A percentile compares a stretch with the other conserved stretches of the same genome.
These are phyloP conservation scores for Halisarca cf. caerulea DNA, from an alignment of 37 sponge, comb jelly and placozoan species.

Conservation along the genomic window DNA sequence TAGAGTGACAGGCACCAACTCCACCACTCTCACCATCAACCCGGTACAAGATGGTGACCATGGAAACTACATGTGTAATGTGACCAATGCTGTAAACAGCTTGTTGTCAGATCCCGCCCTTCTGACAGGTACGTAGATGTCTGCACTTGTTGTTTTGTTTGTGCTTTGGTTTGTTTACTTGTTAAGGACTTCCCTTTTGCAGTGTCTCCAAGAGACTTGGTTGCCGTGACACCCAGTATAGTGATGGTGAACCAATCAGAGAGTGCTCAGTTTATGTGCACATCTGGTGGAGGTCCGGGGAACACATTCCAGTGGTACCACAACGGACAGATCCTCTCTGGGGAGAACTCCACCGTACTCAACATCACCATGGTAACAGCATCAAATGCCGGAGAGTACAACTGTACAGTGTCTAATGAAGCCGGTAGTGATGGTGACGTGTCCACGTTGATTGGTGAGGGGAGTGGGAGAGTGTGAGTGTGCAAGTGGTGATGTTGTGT, in stretches of 20 bases:
- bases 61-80: slow-evolving; percentile 4
- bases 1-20: neutral
- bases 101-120: neutral
- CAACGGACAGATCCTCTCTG: slow-evolving; percentile 11
- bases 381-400: slow-evolving; percentile 62
- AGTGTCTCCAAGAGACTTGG: slow-evolving; percentile 44
- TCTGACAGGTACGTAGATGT: slow-evolving; percentile 18
- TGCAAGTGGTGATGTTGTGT: neutral
- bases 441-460: neutral
- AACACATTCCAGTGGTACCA: slow-evolving; percentile 41
- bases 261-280: slow-evolving; percentile 35
- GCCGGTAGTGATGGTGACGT: slow-evolving; percentile 38
- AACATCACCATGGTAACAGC: neutral
- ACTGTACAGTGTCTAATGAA: slow-evolving; percentile 59
- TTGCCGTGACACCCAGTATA: slow-evolving; percentile 20
- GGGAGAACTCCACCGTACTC: neutral
- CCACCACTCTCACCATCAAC: neutral
- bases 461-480: no score
- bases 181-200: neutral
- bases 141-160: no score
- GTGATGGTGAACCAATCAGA: neutral
- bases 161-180: no score
- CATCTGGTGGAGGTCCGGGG: slow-evolving; percentile 51
- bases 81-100: slow-evolving; percentile 5
- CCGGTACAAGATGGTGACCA: neutral